A percentile compares a stretch with the other conserved stretches of the same genome.
Conservation (phyloP, 2,888 invertebrate genomes). For the Orgyia antiqua region DNA sequence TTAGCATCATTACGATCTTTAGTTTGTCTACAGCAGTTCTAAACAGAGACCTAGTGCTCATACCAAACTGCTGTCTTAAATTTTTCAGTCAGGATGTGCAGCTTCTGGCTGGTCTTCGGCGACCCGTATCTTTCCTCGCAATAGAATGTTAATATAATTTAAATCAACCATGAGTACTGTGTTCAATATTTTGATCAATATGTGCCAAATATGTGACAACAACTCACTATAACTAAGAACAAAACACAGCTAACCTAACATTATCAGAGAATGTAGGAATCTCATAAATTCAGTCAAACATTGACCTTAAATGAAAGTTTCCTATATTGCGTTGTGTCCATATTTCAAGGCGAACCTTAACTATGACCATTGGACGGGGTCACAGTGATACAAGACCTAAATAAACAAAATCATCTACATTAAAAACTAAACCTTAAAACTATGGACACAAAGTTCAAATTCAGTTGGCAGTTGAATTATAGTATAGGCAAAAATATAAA, state of each 20-base stretch:
- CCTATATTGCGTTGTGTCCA: slow-evolving; percentile 34
- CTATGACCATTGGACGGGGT: slow-evolving; percentile 48
- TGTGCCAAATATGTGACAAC: too few relatives aligned
- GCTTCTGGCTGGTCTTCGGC: too few relatives aligned
- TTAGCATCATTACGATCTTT: too few relatives aligned
- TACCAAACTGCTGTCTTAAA: too few relatives aligned
- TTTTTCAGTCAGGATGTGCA: too few relatives aligned
- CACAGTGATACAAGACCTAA: slow-evolving; percentile 38
- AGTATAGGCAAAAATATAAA: slow-evolving; percentile 1
- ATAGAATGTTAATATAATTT: too few relatives aligned
- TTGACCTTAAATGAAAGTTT: slow-evolving; percentile 10
- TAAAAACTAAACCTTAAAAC: neutral
- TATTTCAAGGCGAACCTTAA: slow-evolving; percentile 42
- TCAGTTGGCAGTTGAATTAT: neutral
- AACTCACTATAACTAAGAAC: too few relatives aligned
- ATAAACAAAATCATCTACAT: slow-evolving; percentile 27
- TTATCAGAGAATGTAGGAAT: slow-evolving; percentile 3
- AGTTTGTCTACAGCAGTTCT: too few relatives aligned
- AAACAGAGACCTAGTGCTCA: too few relatives aligned
- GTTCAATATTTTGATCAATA: too few relatives aligned
- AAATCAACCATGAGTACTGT: too few relatives aligned
- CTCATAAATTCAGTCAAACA: slow-evolving; percentile 12
- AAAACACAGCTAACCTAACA: slow-evolving; percentile 14
- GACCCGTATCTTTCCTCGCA: too few relatives aligned
- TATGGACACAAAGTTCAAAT: neutral